A percentile compares a stretch with the other conserved stretches of the same genome.
phyloP scores from a whole-genome alignment of 2,888 invertebrate genomes.

The Nephrotoma appendiculata region DNA sequence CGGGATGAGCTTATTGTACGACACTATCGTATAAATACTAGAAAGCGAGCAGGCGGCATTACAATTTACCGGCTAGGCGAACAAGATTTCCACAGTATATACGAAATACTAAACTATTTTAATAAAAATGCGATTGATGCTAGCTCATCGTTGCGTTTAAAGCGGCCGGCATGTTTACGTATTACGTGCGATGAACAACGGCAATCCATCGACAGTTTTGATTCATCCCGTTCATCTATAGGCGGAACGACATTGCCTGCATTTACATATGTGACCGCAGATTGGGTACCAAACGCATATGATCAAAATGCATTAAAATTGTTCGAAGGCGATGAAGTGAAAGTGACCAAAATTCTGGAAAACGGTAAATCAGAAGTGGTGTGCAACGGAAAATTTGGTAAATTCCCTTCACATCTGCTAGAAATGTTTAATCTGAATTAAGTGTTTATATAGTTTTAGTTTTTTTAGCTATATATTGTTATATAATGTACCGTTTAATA shows the following conservation, averaged over 20 bases:
- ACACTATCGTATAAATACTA: not conserved
- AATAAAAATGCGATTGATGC: not conserved
- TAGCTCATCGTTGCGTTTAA: not conserved
- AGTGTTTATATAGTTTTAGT: not conserved
- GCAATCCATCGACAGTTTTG: not conserved
- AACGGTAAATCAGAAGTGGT: not conserved
- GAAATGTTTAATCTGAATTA: not conserved
- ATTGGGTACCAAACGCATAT: not conserved
- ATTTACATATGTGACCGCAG: not conserved
- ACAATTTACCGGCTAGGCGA: not conserved
- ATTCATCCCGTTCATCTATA: not conserved
- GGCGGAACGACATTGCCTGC: not conserved
- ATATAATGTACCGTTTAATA: not conserved
- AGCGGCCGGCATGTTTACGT: not conserved
- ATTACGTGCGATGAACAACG: not conserved
- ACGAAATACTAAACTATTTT: not conserved
- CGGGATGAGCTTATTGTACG: not conserved
- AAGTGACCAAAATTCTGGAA: not conserved
- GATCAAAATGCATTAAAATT: not conserved
- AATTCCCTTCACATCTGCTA: not conserved
- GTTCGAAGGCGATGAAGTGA: not conserved
- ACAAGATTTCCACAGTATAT: not conserved
- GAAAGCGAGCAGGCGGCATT: not conserved
- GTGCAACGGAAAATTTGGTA: not conserved
- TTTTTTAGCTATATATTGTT: not conserved